Base-by-base conservation (phyloP, 2,888 invertebrate species). In the Pristionchus fissidentatus region DNA sequence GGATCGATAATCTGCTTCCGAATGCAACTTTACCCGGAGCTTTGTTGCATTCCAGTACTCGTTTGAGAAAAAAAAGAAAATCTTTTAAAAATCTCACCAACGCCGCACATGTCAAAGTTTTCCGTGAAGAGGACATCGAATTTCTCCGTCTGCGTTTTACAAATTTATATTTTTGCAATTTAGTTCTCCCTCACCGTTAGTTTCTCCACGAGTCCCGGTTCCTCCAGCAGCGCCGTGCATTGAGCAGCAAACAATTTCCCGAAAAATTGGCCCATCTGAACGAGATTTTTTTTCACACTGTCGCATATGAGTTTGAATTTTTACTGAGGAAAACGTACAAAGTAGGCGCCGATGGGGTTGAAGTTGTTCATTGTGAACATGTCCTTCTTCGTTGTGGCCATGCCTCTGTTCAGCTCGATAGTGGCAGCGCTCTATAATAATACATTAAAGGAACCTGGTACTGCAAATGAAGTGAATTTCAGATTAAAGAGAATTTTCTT, bases 31-130 rank as follows among this genome's bases (percentile, higher is more conserved):
- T 13, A 55, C 55, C 15, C 22, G 22, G n/a, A 55, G n/a, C n/a
- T n/a, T 13, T 55, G 26, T 55, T 55, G 55, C n/a, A 22, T 52
- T 5, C 15, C 15, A 52, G 5, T n/a, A 52, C 3, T 15, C n/a
- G 8, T 7, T 5, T 13, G 29, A 10, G 10, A 10, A 10, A 49
- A 49, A 49, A 49, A 49, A 19, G 49, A 15, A 8, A 62, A n/a
- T 35, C 3, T 19, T 38, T n/a, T 26, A 66, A 66, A n/a, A 2
- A 3, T 8, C 70, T 70, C 41, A 70, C 70, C 70, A 41, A 70
- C 70, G 1, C 70, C 70, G 19, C 70, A 70, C 70, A 70, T 70
- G 38, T 66, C 70, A 10, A 70, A 70, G 41, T 70, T 38, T 7
- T 70, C 70, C 1, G 26, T 10, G 41, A 70, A 38, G 26, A 38